Evolutionary conservation across 2,888 invertebrate genomes (phyloP).

Genomic region (Masnerella sp.): DNA sequence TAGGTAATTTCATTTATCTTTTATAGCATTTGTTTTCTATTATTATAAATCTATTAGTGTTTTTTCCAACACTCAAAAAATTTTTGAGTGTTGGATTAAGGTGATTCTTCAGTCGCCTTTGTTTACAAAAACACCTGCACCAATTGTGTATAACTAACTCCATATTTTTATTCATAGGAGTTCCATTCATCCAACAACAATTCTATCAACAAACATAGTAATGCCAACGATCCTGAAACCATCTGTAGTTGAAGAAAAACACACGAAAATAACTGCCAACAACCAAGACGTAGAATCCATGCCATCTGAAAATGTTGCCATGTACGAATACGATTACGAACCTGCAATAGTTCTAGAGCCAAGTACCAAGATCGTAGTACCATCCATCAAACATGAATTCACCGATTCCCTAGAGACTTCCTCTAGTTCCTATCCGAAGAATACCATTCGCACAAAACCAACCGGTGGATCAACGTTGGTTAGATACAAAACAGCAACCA

Average conservation of each 20-base stretch:
- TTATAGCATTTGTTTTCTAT: conserved; percentile 73
- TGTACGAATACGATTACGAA: conserved; percentile 64
- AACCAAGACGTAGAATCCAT: conserved; percentile 59
- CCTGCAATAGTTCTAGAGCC: conserved; percentile 70
- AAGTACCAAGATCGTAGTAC: conserved; percentile 65
- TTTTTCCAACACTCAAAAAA: too few species aligned
- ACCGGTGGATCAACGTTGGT: conserved; percentile 6
- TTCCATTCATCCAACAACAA: conserved; percentile 68
- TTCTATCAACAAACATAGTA: conserved; percentile 66
- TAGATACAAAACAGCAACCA: conserved; percentile 14
- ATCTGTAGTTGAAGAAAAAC: conserved; percentile 63
- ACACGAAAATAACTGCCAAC: conserved; percentile 58
- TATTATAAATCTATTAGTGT: too few species aligned
- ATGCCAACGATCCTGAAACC: conserved; percentile 67
- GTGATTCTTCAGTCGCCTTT: too few species aligned
- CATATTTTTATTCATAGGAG: conserved; percentile 60
- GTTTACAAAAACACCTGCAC: too few species aligned
- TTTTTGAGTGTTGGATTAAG: too few species aligned
- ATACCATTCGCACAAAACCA: conserved; percentile 25
- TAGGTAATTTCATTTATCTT: conserved; percentile 71
- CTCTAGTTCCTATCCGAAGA: conserved; percentile 2
- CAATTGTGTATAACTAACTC: neutral
- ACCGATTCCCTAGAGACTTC: conserved; percentile 67
- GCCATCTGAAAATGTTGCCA: conserved; percentile 52
- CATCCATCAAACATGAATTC: conserved; percentile 66